Evolutionary conservation across 2,113 vertebrate species (phyloP).

Genomic region (Podiceps cristatus): DNA sequence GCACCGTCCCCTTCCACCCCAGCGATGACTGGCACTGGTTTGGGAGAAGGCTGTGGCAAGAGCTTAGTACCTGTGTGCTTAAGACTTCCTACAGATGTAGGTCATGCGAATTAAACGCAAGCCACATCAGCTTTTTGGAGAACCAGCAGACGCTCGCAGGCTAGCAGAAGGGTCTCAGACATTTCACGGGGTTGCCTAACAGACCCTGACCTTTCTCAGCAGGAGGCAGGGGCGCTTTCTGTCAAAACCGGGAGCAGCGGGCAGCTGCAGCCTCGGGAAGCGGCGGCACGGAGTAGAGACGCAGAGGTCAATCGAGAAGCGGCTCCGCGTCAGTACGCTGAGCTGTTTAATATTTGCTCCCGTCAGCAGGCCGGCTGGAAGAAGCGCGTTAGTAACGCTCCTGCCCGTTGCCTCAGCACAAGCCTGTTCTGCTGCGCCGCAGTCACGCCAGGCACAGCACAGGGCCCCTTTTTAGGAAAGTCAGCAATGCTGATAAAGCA

Average conservation of each 20-base stretch:
- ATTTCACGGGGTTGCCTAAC: neutral
- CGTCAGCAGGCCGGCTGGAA: constrained; percentile 29
- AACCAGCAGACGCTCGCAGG: neutral
- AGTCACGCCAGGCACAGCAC: neutral
- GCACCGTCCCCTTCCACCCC: fast-evolving
- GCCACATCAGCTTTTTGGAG: neutral
- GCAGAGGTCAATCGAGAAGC: neutral
- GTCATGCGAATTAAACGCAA: neutral
- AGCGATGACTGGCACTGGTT: neutral
- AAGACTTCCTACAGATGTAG: neutral
- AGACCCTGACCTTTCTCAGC: neutral
- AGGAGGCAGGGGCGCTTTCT: neutral
- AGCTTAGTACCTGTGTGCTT: neutral
- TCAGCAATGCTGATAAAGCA: constrained; percentile 15
- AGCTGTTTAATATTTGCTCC: constrained; percentile 30
- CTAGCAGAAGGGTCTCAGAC: neutral
- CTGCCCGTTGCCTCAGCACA: constrained; percentile 1
- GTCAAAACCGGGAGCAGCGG: neutral
- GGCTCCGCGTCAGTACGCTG: neutral
- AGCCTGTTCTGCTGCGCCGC: neutral
- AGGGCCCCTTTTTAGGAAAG: constrained; percentile 3
- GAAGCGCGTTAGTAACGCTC: neutral
- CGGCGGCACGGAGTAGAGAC: neutral
- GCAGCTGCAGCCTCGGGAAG: neutral
- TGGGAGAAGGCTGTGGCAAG: neutral